Evolutionary conservation across 1,140 invertebrate genomes (phyloP).

Genomic region (Phymorhynchus buccinoides): DNA sequence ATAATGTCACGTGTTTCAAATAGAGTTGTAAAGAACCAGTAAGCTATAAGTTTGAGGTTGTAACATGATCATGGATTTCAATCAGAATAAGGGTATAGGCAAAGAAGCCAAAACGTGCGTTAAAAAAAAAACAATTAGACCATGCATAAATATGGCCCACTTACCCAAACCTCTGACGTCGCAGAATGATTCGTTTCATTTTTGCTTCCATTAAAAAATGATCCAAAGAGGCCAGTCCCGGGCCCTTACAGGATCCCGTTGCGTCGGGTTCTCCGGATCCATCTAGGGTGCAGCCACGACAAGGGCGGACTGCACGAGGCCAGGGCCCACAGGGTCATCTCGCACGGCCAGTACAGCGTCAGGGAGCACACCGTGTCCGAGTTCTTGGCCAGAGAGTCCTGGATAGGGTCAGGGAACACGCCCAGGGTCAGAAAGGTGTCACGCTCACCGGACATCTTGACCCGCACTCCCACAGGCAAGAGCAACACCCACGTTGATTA

Average conservation of each 20-base stretch:
- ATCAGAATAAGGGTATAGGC: too few species aligned
- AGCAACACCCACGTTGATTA: conserved; percentile 44
- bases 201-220: neutral
- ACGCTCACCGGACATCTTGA: conserved; percentile 46
- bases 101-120: too few species aligned
- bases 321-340: neutral
- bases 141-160: too few species aligned
- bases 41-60: too few species aligned
- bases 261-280: neutral
- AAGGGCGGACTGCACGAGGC: neutral
- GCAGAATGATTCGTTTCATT: neutral
- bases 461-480: conserved; percentile 44
- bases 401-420: neutral
- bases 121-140: too few species aligned
- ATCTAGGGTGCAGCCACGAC: neutral
- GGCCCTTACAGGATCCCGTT: neutral
- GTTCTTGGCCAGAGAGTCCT: conserved; percentile 13
- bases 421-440: conserved; percentile 43
- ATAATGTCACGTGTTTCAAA: too few species aligned
- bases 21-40: too few species aligned
- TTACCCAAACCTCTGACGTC: too few species aligned
- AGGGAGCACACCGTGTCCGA: conserved; percentile 18
- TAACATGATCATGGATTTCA: too few species aligned
- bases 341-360: conserved; percentile 14
- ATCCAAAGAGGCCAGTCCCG: too few species aligned